Evolutionary conservation across 2,888 invertebrate species (phyloP).

Genomic region (Clanis bilineata): DNA sequence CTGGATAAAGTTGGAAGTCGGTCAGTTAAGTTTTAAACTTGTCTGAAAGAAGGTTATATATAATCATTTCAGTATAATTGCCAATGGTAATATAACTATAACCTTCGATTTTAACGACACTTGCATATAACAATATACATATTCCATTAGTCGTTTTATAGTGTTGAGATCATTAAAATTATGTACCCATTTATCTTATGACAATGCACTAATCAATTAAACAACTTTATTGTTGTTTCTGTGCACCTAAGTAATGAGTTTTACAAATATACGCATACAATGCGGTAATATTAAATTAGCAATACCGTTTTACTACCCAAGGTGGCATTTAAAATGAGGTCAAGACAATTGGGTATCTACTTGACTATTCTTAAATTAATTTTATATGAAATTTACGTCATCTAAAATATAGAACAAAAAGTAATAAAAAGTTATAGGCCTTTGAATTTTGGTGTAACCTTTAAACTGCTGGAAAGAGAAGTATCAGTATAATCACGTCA

Average conservation of each 20-base stretch:
- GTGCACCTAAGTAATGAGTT: background rate
- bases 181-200: background rate
- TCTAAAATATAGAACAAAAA: no score
- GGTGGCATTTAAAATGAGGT: no score
- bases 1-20: no score
- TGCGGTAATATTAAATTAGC: background rate
- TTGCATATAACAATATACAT: background rate
- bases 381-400: no score
- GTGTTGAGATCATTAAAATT: background rate
- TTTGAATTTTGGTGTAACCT: no score
- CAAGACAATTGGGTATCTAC: no score
- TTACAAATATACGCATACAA: background rate
- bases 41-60: background rate
- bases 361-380: no score
- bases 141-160: background rate
- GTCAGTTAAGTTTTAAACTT: no score
- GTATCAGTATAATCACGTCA: no score
- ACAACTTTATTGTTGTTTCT: background rate
- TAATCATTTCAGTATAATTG: background rate
- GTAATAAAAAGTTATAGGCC: no score
- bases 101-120: background rate
- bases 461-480: no score
- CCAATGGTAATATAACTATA: background rate
- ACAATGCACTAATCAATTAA: constrained; percentile 6
- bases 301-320: no score